phyloP scores from a whole-genome alignment of 2,797 vertebrate genomes.

The Caiman crocodilus region DNA sequence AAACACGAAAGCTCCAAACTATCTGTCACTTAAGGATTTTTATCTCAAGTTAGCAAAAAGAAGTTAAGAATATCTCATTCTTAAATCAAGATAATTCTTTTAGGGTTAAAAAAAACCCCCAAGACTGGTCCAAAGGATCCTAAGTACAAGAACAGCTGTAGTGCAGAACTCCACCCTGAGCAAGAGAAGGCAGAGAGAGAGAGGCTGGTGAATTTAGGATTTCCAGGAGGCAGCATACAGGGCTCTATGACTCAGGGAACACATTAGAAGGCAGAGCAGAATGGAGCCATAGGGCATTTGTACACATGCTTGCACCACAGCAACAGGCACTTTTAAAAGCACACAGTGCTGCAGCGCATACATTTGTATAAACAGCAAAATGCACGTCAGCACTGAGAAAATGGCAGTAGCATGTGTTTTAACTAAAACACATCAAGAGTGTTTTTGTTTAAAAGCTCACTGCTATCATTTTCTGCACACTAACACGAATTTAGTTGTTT shows the following conservation, averaged over 20 bases:
- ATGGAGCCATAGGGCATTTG: neutral
- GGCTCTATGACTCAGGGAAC: neutral
- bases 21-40: neutral
- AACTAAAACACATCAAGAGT: too few relatives aligned
- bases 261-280: neutral
- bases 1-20: neutral
- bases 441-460: too few relatives aligned
- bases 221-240: neutral
- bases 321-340: too few relatives aligned
- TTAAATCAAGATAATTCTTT: neutral
- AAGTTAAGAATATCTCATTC: neutral
- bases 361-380: too few relatives aligned
- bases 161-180: neutral
- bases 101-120: neutral
- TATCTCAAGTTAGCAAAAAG: slow-evolving; percentile 9
- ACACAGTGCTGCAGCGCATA: too few relatives aligned
- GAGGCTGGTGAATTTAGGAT: neutral
- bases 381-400: too few relatives aligned
- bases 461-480: too few relatives aligned
- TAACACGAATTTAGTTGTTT: too few relatives aligned
- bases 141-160: neutral
- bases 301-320: neutral
- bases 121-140: neutral
- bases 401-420: too few relatives aligned
- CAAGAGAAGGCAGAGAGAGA: neutral